Evolutionary conservation across 2,797 vertebrate species (phyloP).

Genomic region (Adrianichthys oophorus): DNA sequence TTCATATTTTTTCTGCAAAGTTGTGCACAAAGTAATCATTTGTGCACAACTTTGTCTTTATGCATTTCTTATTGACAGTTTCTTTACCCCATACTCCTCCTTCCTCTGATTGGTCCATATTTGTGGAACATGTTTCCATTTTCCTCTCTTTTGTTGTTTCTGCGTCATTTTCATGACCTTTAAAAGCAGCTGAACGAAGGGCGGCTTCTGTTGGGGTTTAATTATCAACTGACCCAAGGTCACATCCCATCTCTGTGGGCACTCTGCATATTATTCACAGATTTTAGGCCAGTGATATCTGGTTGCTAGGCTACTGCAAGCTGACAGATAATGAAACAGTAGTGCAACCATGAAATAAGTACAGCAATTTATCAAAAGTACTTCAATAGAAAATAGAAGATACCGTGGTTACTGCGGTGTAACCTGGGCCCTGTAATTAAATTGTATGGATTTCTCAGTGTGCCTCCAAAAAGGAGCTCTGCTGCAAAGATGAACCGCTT

Average conservation of each 20-base stretch:
- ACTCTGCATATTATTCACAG: constrained; percentile 45
- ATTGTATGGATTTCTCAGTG: constrained; percentile 8
- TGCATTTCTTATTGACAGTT: too few relatives aligned
- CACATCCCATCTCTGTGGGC: constrained; percentile 36
- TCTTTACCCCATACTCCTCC: constrained; percentile 3
- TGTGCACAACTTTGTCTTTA: too few relatives aligned
- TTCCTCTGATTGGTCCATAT: constrained; percentile 32
- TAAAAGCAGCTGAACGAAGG: constrained; percentile 45
- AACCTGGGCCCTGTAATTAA: constrained; percentile 16
- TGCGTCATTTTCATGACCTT: constrained; percentile 53
- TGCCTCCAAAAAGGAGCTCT: constrained; percentile 26
- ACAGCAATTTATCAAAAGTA: constrained; percentile 1
- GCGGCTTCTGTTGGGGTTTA: constrained; percentile 57
- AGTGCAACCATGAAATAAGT: neutral
- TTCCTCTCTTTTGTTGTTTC: constrained; percentile 2
- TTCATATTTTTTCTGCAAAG: too few relatives aligned
- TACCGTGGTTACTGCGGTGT: neutral
- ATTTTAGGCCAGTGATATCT: constrained; percentile 22
- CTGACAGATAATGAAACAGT: constrained; percentile 23
- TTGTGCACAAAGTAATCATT: too few relatives aligned
- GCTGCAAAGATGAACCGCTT: constrained; percentile 43
- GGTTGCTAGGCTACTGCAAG: constrained; percentile 17
- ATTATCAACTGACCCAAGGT: constrained; percentile 63
- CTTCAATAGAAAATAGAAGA: constrained; percentile 8
- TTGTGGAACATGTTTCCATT: constrained; percentile 34